A percentile compares a stretch with the other conserved stretches of the same genome.
phyloP scores from a whole-genome alignment of 2,113 vertebrate species.

The Enhydra lutris region DNA sequence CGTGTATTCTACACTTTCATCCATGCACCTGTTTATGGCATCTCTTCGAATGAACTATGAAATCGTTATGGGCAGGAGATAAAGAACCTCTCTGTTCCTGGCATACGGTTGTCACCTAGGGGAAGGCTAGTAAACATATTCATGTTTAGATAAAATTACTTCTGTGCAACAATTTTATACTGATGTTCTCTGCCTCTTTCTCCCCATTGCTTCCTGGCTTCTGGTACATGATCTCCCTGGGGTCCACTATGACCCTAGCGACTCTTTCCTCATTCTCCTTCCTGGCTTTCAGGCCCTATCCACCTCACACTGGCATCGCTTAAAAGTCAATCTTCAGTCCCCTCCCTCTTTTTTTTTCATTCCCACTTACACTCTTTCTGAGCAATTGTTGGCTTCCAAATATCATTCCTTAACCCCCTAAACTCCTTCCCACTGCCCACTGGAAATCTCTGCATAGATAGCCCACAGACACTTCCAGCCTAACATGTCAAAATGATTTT shows the following conservation, averaged over 20 bases:
- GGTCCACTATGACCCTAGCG: not conserved
- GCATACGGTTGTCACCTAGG: not conserved
- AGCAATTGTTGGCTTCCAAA: not conserved
- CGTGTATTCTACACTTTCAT: not conserved
- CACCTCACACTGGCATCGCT: too few species aligned
- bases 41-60: not conserved
- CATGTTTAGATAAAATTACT: not conserved
- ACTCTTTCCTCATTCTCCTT: not conserved
- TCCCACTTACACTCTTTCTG: not conserved
- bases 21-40: too few species aligned
- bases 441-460: not conserved
- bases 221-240: accelerated
- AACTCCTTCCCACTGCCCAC: not conserved
- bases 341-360: not conserved
- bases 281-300: not conserved
- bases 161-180: not conserved
- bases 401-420: not conserved
- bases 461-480: not conserved
- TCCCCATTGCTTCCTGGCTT: not conserved
- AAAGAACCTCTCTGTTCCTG: not conserved
- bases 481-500: not conserved
- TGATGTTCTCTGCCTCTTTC: not conserved
- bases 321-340: not conserved
- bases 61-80: accelerated
- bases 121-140: not conserved